Evolutionary conservation across 2,113 vertebrate species (phyloP), one percentile per base, ranked within the genome.

Genomic region (Grallaria varia): DNA sequence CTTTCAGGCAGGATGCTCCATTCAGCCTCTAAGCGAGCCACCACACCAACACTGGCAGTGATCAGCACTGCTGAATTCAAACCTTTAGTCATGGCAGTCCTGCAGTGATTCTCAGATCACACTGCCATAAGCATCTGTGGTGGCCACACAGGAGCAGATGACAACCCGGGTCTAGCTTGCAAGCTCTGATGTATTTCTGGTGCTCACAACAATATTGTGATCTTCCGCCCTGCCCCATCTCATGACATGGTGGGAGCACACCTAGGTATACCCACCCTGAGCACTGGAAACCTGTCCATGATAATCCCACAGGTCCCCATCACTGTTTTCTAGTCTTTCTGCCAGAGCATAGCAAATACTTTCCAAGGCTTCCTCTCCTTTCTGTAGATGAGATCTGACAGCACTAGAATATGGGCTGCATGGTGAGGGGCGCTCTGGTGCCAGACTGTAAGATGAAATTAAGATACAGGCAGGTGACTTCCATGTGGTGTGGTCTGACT

Each of bases 231-330:
- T 35, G 27, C 20, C 63, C 27, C 50, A 35, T 15, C 25, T 42
- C 50, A 0, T 9, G 42, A 18, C 1, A 0, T 7, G 44, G 33
- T 22, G 30, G 67, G 45, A 73, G 6, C 5, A 1, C 18, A 42
- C 10, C 5, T 4, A 11, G 18, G 23, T 19, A 53, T 6, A 11
- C 28, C 62, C 22, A 20, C 23, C 24, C 35, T n/a, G 55, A 93
- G 14, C 0, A 0, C 60, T 47, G 52, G 47, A 64, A 93, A 39
- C 33, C 52, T 28, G 23, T 28, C 68, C 74, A 60, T 2, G 1
- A 35, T 76, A 52, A 59, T 31, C 49, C 35, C 33, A 6, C 53
- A 53, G 35, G 50, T 10, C 33, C 9, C 47, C 24, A 21, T 31
- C 30, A 2, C 14, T 9, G 19, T 49, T 84, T 85, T 31, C 33